Percentiles rank a stretch among this genome's conserved stretches.
Conservation (phyloP, 2,113 vertebrate genomes). For the Ceyx cyanopectus region DNA sequence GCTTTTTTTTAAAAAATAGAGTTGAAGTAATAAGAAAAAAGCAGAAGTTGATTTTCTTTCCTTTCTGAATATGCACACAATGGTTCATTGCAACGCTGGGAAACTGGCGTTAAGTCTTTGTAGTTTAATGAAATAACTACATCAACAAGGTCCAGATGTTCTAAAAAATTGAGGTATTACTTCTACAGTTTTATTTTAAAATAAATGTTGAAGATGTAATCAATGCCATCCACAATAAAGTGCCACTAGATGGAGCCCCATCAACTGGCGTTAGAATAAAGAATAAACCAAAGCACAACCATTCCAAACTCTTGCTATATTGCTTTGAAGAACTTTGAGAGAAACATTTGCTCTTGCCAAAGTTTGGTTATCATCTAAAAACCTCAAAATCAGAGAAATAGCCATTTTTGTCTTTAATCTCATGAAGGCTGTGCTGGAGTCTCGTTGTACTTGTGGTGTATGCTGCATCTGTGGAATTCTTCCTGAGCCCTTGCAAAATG, state of each 20-base stretch:
- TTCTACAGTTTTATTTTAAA: not conserved
- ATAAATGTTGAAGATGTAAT: not conserved
- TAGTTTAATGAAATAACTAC: not conserved
- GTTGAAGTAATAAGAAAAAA: not conserved
- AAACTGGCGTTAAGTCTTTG: not conserved
- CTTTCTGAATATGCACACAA: not conserved
- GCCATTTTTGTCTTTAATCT: not conserved
- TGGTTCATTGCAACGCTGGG: not conserved
- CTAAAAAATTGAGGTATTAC: not conserved
- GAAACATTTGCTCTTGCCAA: not conserved
- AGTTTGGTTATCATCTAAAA: not conserved
- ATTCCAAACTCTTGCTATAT: not conserved
- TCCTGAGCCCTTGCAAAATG: not conserved
- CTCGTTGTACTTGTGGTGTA: accelerated
- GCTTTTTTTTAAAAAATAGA: not conserved
- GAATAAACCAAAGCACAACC: not conserved
- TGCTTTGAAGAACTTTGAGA: not conserved
- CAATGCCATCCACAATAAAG: not conserved
- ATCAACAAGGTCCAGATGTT: not conserved
- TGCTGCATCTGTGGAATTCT: not conserved
- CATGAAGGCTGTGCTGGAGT: not conserved
- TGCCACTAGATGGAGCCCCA: not conserved
- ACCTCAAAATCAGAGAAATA: not conserved
- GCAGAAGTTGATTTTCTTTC: not conserved
- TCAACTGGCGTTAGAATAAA: not conserved